Percentiles rank a stretch among this genome's conserved stretches.
phyloP scores from a whole-genome alignment of 2,888 invertebrate genomes.

The Acheta domesticus region DNA sequence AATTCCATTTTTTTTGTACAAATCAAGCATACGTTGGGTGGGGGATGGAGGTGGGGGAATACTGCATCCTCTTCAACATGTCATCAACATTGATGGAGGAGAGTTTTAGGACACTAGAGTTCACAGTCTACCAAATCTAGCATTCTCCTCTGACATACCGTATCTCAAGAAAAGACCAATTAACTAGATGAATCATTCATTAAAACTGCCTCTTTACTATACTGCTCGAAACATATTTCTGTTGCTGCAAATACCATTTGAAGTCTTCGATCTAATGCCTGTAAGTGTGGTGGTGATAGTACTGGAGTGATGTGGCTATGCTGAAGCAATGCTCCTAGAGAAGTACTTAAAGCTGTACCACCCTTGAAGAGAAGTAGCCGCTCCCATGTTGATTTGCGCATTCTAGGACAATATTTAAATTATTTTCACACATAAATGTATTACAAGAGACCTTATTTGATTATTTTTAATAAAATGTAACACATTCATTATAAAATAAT shows the following conservation, averaged over 20 bases:
- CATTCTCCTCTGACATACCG: no score
- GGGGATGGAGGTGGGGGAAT: no score
- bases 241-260: conserved; percentile 71
- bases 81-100: no score
- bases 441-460: conserved; percentile 31
- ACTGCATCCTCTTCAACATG: no score
- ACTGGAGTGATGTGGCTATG: conserved; percentile 51
- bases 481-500: background rate
- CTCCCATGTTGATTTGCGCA: conserved; percentile 69
- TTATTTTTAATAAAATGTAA: conserved; percentile 27
- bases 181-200: background rate
- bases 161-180: background rate
- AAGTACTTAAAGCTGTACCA: conserved; percentile 61
- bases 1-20: no score
- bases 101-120: no score
- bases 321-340: conserved; percentile 51
- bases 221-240: conserved; percentile 63
- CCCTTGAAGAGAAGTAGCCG: conserved; percentile 67
- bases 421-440: conserved; percentile 38
- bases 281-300: conserved; percentile 67
- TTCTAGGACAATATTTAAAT: conserved; percentile 50
- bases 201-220: conserved; percentile 25
- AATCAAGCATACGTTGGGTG: no score
- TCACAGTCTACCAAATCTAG: no score
- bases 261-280: conserved; percentile 73